A percentile compares a stretch with the other conserved stretches of the same genome.
Conservation (phyloP, 1,140 invertebrate species). For the Elysia chlorotica region DNA sequence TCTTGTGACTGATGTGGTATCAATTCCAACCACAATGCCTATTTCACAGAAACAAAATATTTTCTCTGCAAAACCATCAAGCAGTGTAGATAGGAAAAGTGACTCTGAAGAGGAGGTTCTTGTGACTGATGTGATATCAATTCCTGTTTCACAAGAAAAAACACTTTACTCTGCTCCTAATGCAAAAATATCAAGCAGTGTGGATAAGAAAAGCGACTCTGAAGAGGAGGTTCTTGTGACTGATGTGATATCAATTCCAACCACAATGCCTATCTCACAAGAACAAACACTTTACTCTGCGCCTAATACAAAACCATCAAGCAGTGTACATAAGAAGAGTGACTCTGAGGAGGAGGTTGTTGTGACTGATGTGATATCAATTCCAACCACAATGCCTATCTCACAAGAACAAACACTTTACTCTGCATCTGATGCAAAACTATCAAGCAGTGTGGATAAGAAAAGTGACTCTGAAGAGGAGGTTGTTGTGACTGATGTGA, state of each 20-base stretch:
- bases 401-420: neutral
- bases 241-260: neutral
- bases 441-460: neutral
- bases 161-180: too few species aligned
- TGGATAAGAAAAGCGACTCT: neutral
- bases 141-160: neutral
- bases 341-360: conserved; percentile 1
- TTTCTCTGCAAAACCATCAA: too few species aligned
- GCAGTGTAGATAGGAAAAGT: too few species aligned
- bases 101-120: neutral
- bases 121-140: neutral
- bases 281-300: neutral
- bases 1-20: neutral
- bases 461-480: conserved; percentile 1
- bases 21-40: neutral
- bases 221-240: conserved; percentile 2
- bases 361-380: neutral
- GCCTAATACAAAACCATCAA: neutral
- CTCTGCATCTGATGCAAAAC: neutral
- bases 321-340: neutral
- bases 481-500: neutral
- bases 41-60: neutral
- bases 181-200: too few species aligned
- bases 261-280: neutral
- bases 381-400: neutral